Base-by-base conservation (phyloP, 1,140 invertebrate genomes). In the Drosophila melanica region DNA sequence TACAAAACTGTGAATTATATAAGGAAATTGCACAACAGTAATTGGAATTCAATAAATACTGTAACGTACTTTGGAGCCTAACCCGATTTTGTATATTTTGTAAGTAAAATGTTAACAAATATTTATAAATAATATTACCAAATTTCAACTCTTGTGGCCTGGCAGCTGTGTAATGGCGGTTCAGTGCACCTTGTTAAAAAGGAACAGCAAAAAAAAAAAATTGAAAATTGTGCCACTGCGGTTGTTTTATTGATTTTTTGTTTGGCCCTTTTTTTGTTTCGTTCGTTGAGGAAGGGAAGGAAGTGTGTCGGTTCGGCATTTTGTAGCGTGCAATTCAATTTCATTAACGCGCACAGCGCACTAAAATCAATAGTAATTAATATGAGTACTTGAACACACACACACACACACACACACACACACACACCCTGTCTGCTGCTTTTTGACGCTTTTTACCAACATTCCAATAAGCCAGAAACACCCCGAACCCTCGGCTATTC, bases 281-380 rank as follows among this genome's bases (percentile, higher is more conserved):
- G 42, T 39, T 10, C 12, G 20, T 20, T 6, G 7, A 48, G 12
- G 30, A 12, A 9, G 27, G 30, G 27, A 10, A 14, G 10, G 16
- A 33, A 45, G 4, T 44, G 23, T 35, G 33, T 9, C 7, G 55
- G 41, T 18, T 58, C 57, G 63, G 78, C 82, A 79, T 33, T 70
- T 74, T 77, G 54, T 74, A 74, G 68, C 62, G 45, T 84, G 82
- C 84, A 73, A 71, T 84, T 89, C 84, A 89, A 89, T 89, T 90
- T 89, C 84, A 89, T 89, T 89, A 89, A 89, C 84, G 87, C 85
- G 79, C 72, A 54, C 16, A 30, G 73, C 60, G 63, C 48, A 70
- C 81, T 66, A 84, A 89, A 89, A 89, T 89, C 84, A 84, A 89
- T 89, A 89, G 84, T 82, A 89, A 89, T 89, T 89, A 89, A 89